Conservation (phyloP, 2,888 invertebrate genomes). For the Ametastegia equiseti region DNA sequence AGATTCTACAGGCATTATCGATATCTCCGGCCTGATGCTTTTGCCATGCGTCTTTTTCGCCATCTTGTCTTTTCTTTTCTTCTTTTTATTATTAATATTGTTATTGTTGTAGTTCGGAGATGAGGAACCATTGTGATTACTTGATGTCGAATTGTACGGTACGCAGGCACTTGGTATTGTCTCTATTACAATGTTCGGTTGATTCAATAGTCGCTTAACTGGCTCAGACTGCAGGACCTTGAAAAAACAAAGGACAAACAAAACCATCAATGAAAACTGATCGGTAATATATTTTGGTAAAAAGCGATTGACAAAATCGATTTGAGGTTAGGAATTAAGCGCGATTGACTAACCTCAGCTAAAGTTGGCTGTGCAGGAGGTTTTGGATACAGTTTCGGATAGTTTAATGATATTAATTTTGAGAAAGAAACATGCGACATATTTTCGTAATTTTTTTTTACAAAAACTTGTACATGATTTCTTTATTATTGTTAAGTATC, state of each 20-base stretch:
- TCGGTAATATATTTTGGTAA: neutral
- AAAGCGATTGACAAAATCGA: neutral
- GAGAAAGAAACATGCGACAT: constrained; percentile 58
- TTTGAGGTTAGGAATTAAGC: neutral
- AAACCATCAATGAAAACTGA: neutral
- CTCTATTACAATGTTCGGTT: constrained; percentile 69
- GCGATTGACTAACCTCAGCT: constrained; percentile 56
- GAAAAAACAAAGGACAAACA: neutral
- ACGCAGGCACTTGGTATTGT: constrained; percentile 58
- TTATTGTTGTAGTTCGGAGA: too few species aligned
- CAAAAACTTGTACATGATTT: neutral
- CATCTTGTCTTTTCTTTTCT: neutral
- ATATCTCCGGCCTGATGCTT: constrained; percentile 56
- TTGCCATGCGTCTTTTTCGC: neutral
- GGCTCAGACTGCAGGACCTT: constrained; percentile 69
- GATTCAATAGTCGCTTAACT: constrained; percentile 68
- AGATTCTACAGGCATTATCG: constrained; percentile 57
- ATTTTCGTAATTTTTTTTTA: constrained; percentile 11
- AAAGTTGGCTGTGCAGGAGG: constrained; percentile 56
- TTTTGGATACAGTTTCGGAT: constrained; percentile 56
- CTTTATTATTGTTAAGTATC: neutral
- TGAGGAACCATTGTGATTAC: too few species aligned
- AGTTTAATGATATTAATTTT: constrained; percentile 56
- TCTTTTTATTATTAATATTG: neutral
- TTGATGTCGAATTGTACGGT: neutral